These are phyloP conservation scores for Hyposoter didymator DNA, from an alignment of 2,888 invertebrate genomes.

Conservation along the genomic window DNA sequence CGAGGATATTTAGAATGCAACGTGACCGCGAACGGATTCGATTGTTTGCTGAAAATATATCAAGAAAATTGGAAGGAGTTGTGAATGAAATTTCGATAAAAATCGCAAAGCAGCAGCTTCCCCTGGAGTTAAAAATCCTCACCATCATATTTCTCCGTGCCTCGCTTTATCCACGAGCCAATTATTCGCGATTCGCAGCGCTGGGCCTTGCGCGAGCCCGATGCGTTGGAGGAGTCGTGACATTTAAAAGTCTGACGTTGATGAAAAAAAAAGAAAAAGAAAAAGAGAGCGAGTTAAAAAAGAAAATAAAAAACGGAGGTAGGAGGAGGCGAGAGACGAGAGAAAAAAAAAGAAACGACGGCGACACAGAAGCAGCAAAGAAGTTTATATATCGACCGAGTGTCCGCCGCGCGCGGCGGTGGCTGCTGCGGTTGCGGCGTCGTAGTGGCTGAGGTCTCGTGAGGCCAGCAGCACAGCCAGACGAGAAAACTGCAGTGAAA, in stretches of 20 bases:
- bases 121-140: background rate
- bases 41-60: no score
- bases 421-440: slow-evolving; percentile 46
- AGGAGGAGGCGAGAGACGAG: slow-evolving; percentile 4
- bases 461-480: slow-evolving; percentile 76
- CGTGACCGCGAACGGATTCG: no score
- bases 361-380: slow-evolving; percentile 50
- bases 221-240: slow-evolving; percentile 49
- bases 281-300: slow-evolving; percentile 3
- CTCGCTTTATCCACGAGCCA: no score
- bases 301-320: slow-evolving; percentile 32
- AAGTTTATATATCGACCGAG: slow-evolving; percentile 61
- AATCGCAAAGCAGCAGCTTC: background rate
- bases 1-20: no score
- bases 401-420: slow-evolving; percentile 42
- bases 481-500: slow-evolving; percentile 82
- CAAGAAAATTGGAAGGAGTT: no score
- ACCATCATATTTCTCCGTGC: background rate
- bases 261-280: slow-evolving; percentile 39
- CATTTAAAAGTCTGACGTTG: slow-evolving; percentile 77
- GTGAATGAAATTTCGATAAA: no score
- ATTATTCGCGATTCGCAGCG: background rate
- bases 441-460: slow-evolving; percentile 42
- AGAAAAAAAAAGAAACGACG: slow-evolving; percentile 27
- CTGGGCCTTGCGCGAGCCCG: background rate